These are phyloP conservation scores for Coptodon bakossiorum DNA, from an alignment of 2,113 vertebrate genomes.

Conservation along the genomic window DNA sequence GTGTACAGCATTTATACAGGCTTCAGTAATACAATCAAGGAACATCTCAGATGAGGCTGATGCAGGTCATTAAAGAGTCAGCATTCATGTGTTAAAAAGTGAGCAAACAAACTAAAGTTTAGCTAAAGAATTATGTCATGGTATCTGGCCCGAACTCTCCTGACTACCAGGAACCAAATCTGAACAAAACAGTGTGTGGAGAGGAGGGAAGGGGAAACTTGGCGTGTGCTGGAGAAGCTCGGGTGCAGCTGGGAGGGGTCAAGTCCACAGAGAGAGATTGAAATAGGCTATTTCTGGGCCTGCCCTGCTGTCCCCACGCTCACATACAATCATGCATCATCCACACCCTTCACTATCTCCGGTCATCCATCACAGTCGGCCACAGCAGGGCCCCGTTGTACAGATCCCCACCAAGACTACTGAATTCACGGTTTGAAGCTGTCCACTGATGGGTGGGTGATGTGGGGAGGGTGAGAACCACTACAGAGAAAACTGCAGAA, in stretches of 20 bases:
- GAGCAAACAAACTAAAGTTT: background rate
- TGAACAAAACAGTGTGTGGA: conserved; percentile 24
- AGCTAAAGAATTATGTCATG: conserved; percentile 35
- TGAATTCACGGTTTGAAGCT: conserved; percentile 20
- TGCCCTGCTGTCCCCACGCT: conserved; percentile 41
- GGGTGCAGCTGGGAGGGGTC: conserved; percentile 66
- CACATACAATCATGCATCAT: conserved; percentile 64
- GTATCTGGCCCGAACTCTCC: conserved; percentile 26
- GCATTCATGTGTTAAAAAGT: background rate
- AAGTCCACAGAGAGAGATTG: conserved; percentile 64
- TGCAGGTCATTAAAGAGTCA: background rate
- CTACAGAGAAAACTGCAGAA: conserved; percentile 1
- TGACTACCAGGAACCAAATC: conserved; percentile 32
- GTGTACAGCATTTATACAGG: background rate
- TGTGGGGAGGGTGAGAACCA: conserved; percentile 16
- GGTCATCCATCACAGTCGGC: conserved; percentile 47
- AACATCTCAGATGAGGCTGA: background rate
- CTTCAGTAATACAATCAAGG: background rate
- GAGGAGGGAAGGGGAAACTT: conserved; percentile 55
- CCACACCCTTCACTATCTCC: conserved; percentile 57
- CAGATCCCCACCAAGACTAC: conserved; percentile 25
- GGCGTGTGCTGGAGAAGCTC: conserved; percentile 46
- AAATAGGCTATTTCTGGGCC: conserved; percentile 65
- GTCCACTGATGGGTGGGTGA: conserved; percentile 11
- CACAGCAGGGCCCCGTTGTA: conserved; percentile 6